phyloP scores from a whole-genome alignment of 2,888 invertebrate species.

The Macaria notata region DNA sequence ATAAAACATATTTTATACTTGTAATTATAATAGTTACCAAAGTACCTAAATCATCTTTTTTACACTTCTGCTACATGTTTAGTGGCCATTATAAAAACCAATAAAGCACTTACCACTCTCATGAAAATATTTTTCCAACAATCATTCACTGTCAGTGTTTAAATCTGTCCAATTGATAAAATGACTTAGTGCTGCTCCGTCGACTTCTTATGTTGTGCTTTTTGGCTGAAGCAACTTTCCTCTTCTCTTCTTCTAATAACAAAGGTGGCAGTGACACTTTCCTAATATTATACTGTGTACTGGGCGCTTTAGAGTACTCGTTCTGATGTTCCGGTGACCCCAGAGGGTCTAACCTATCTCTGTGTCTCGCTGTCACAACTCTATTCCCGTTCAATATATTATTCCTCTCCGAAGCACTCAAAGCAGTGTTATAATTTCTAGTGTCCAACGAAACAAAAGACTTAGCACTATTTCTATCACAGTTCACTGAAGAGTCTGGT shows the following conservation, averaged over 20 bases:
- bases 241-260: conserved; percentile 68
- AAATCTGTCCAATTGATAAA: conserved; percentile 50
- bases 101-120: no score
- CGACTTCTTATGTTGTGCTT: conserved; percentile 50
- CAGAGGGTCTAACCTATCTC: conserved; percentile 65
- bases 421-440: conserved; percentile 52
- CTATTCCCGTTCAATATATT: conserved; percentile 51
- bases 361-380: conserved; percentile 66
- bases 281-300: conserved; percentile 55
- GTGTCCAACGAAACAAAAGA: conserved; percentile 72
- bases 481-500: conserved; percentile 69
- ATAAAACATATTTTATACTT: no score
- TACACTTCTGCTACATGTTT: no score
- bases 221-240: conserved; percentile 61
- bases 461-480: conserved; percentile 75
- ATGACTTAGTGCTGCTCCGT: conserved; percentile 43
- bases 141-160: conserved; percentile 33
- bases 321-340: conserved; percentile 61
- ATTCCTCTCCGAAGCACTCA: conserved; percentile 61
- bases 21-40: no score
- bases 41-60: no score
- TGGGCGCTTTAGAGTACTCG: conserved; percentile 46
- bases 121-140: no score
- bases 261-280: conserved; percentile 75
- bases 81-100: no score